phyloP scores from a whole-genome alignment of 2,113 vertebrate genomes.

The Eurystomus gularis region DNA sequence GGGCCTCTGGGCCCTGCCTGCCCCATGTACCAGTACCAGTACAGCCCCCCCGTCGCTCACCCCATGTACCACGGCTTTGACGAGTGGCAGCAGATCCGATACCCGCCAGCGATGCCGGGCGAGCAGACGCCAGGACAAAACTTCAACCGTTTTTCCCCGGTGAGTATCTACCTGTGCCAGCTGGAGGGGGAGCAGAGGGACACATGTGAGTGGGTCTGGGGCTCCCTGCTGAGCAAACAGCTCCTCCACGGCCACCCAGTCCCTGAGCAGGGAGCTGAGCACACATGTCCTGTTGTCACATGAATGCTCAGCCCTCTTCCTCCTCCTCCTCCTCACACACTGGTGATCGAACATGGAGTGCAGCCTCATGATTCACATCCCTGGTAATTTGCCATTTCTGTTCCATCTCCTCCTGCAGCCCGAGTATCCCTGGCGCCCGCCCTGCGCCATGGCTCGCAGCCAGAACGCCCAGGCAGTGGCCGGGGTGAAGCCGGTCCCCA shows the following conservation, averaged over 20 bases:
- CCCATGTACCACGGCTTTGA: slow-evolving; percentile 84
- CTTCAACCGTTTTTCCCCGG: slow-evolving; percentile 81
- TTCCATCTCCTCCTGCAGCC: slow-evolving; percentile 49
- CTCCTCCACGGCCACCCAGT: not conserved
- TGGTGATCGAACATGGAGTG: rapidly evolving
- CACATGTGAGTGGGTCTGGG: rapidly evolving
- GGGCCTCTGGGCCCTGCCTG: slow-evolving; percentile 79
- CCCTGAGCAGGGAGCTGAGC: not conserved
- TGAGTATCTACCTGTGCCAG: slow-evolving; percentile 35
- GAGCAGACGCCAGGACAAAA: slow-evolving; percentile 75
- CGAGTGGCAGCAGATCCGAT: slow-evolving; percentile 89
- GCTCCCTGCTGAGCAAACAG: rapidly evolving
- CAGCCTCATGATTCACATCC: not conserved
- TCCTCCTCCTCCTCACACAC: not conserved
- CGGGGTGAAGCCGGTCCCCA: slow-evolving; percentile 78
- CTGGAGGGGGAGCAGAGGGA: not conserved
- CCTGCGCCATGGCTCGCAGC: slow-evolving; percentile 82
- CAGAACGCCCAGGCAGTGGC: slow-evolving; percentile 77
- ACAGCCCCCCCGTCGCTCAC: slow-evolving; percentile 77
- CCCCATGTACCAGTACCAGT: slow-evolving; percentile 88
- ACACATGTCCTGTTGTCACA: rapidly evolving
- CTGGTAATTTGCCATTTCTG: not conserved
- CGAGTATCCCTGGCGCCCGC: slow-evolving; percentile 87
- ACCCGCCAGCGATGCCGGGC: slow-evolving; percentile 80
- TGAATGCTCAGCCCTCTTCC: not conserved